Percentiles rank a stretch among this genome's conserved stretches.
Conservation (phyloP, 2,797 vertebrate species). For the Diceros bicornis region DNA sequence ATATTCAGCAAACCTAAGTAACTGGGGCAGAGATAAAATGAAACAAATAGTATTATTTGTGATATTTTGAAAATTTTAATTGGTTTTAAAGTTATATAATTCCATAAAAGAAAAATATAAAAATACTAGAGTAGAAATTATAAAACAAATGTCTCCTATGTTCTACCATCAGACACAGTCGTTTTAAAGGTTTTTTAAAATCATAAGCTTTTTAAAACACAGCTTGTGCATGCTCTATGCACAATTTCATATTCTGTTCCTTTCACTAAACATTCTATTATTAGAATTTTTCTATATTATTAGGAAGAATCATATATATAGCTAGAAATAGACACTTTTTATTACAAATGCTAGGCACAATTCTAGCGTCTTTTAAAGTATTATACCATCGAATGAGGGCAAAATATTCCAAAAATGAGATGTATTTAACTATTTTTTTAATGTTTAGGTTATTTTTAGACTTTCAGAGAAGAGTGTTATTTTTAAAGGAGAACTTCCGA, state of each 20-base stretch:
- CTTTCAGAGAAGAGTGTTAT: neutral
- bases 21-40: neutral
- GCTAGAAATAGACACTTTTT: neutral
- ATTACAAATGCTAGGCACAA: neutral
- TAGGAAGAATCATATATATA: neutral
- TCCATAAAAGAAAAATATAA: conserved; percentile 12
- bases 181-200: neutral
- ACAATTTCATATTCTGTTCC: neutral
- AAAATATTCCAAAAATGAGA: neutral
- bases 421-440: neutral
- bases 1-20: neutral
- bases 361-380: conserved; percentile 29
- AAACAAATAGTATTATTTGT: neutral
- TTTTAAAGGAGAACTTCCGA: neutral
- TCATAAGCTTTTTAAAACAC: neutral
- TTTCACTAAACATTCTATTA: neutral
- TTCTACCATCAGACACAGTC: neutral
- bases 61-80: conserved; percentile 14
- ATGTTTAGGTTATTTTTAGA: neutral
- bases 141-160: neutral
- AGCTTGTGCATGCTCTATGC: neutral
- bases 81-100: neutral
- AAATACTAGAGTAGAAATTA: neutral
- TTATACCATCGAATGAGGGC: neutral
- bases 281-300: neutral